phyloP scores from a whole-genome alignment of 1,140 invertebrate genomes.

The Chlorops oryzae region DNA sequence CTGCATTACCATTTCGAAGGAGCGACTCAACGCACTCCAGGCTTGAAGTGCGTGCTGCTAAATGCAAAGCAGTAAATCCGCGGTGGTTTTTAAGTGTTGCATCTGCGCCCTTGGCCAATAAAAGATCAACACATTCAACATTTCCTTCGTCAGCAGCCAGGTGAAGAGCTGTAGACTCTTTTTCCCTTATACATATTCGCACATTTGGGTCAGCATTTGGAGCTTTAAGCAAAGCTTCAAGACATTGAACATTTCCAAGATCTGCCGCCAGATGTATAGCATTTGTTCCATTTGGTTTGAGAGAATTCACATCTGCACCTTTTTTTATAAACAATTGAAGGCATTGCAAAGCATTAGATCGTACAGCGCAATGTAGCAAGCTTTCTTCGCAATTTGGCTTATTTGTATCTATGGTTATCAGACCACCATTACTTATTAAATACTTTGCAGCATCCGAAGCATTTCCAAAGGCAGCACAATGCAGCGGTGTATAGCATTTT shows the following conservation, averaged over 20 bases:
- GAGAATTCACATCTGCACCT: slow-evolving; percentile 61
- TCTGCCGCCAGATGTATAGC: slow-evolving; percentile 72
- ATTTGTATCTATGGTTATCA: slow-evolving; percentile 51
- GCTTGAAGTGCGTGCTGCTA: slow-evolving; percentile 68
- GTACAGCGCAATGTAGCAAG: slow-evolving; percentile 69
- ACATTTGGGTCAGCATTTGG: slow-evolving; percentile 57
- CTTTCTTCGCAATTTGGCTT: slow-evolving; percentile 65
- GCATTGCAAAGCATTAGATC: slow-evolving; percentile 67
- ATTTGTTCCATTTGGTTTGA: slow-evolving; percentile 65
- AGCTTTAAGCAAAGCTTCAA: slow-evolving; percentile 62
- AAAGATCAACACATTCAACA: slow-evolving; percentile 62
- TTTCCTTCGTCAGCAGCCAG: slow-evolving; percentile 74
- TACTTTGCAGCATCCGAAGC: slow-evolving; percentile 65
- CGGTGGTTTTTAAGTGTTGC: slow-evolving; percentile 64
- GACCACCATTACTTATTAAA: slow-evolving; percentile 61
- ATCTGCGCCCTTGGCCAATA: slow-evolving; percentile 67
- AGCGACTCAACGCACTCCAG: slow-evolving; percentile 71
- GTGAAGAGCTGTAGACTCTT: slow-evolving; percentile 70
- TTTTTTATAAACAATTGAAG: slow-evolving; percentile 64
- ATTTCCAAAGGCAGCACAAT: slow-evolving; percentile 76
- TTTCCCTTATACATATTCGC: slow-evolving; percentile 59
- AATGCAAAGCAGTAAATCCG: slow-evolving; percentile 70
- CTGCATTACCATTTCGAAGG: slow-evolving; percentile 62
- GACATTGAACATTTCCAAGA: slow-evolving; percentile 62
- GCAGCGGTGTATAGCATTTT: slow-evolving; percentile 66